Percentiles rank a stretch among this genome's conserved stretches.
These are phyloP conservation scores for Steromphala cineraria DNA, from an alignment of 2,888 invertebrate genomes.

Conservation along the genomic window DNA sequence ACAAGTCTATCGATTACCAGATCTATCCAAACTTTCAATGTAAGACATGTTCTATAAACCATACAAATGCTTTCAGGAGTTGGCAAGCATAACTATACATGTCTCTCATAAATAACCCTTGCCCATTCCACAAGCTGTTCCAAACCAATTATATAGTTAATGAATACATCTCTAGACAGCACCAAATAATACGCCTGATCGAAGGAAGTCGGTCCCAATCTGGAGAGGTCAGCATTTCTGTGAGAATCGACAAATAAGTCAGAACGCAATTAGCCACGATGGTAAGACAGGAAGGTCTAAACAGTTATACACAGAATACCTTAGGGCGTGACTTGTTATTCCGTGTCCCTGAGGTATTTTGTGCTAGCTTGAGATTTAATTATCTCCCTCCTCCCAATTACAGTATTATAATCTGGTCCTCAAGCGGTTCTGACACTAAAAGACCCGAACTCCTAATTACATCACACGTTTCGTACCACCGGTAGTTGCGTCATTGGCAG, in stretches of 20 bases:
- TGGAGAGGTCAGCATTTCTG: background rate
- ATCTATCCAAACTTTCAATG: no score
- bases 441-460: background rate
- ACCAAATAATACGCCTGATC: no score
- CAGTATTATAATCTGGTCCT: background rate
- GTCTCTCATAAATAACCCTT: no score
- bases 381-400: conserved; percentile 14
- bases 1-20: no score
- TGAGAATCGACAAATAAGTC: background rate
- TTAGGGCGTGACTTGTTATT: background rate
- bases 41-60: no score
- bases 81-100: background rate
- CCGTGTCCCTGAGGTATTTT: background rate
- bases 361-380: background rate
- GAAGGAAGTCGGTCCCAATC: background rate
- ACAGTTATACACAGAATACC: background rate
- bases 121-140: no score
- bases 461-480: background rate
- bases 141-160: no score
- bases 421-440: background rate
- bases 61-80: background rate
- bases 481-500: background rate
- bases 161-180: no score
- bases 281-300: background rate
- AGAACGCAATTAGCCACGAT: background rate